phyloP scores from a whole-genome alignment of 2,888 invertebrate species.

The Thera britannica region DNA sequence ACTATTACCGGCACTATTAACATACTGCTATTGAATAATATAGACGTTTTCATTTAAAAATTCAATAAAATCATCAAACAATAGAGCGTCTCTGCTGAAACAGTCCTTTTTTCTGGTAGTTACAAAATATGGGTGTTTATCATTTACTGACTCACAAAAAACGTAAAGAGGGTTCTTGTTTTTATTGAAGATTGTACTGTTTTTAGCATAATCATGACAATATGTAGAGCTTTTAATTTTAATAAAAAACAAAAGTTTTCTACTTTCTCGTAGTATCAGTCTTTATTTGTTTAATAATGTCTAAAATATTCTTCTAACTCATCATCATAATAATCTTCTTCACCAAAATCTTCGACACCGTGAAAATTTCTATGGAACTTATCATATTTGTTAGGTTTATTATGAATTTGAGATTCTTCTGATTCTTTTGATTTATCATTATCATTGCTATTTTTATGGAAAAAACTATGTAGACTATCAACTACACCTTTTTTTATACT shows the following conservation, averaged over 20 bases:
- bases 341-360: constrained; percentile 12
- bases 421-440: constrained; percentile 6
- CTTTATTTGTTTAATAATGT: constrained; percentile 1
- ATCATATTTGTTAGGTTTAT: constrained; percentile 7
- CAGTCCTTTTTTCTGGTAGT: too few species aligned
- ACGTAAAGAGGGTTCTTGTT: too few species aligned
- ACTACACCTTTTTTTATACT: constrained; percentile 52
- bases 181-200: too few species aligned
- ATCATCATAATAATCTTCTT: constrained; percentile 19
- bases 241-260: neutral
- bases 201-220: too few species aligned
- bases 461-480: constrained; percentile 52
- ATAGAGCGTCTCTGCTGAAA: too few species aligned
- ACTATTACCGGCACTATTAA: too few species aligned
- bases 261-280: neutral
- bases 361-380: constrained; percentile 25
- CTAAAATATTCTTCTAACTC: constrained; percentile 17
- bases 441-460: constrained; percentile 44
- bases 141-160: too few species aligned
- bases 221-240: too few species aligned
- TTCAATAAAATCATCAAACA: too few species aligned
- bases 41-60: too few species aligned
- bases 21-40: too few species aligned
- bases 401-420: constrained; percentile 11
- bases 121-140: too few species aligned